Base-by-base conservation (phyloP, 2,888 invertebrate species). In the Leptopterna dolabrata region DNA sequence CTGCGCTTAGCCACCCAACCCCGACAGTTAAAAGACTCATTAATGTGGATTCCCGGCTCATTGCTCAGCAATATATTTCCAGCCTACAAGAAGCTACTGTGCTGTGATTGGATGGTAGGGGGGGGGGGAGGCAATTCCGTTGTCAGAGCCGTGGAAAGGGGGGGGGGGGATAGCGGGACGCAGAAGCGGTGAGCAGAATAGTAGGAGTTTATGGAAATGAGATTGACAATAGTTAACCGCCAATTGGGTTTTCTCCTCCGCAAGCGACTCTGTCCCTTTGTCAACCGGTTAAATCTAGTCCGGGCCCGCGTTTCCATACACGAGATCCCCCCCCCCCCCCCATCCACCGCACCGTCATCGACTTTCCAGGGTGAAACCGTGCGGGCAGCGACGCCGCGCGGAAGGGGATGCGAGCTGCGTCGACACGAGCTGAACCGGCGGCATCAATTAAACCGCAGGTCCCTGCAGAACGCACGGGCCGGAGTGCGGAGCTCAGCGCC, bases 151-250 rank as follows among this genome's bases (percentile, higher is more conserved):
- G 36, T n/a, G n/a, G n/a, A n/a, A n/a, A n/a, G n/a, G n/a, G n/a
- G n/a, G 7, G 7, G 36, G 36, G 36, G 36, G 4, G 36, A 36
- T 55, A 55, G 55, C 11, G n/a, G 55, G 36, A 7, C 2, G 36
- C 36, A 70, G 70, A 70, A n/a, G 36, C 16, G n/a, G 73, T 7
- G 13, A n/a, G 24, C 16, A 27, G 27, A n/a, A 43, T n/a, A 3
- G 27, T 16, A 43, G 27, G 41, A 11, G 27, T 78, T 43, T 78
- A 78, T 78, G 78, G 78, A 78, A 78, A 78, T 78, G 78, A 45
- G 45, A 78, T 78, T 45, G 78, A 78, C 78, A 45, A 78, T 41
- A 78, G 78, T 78, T 45, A 78, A 78, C 45, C 78, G 78, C 41
- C 78, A 78, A 45, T 78, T 45, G 45, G 43, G 11, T 78, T 78